Base-by-base conservation (phyloP, 1,140 invertebrate genomes). In the Phortica variegata region DNA sequence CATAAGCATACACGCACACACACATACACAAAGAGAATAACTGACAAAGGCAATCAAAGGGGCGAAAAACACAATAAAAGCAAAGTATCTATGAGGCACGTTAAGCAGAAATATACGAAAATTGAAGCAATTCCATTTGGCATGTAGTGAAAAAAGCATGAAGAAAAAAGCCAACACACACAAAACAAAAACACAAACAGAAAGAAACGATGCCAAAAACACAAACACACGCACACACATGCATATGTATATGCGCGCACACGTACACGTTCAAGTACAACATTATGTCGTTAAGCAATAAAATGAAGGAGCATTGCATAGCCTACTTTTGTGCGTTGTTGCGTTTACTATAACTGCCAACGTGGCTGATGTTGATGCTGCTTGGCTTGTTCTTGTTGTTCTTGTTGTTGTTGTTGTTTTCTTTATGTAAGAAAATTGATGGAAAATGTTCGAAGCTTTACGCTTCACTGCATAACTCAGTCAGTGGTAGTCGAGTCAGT, bases 381-480 rank as follows among this genome's bases (percentile, higher is more conserved):
- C n/a, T n/a, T n/a, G n/a, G n/a, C n/a, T n/a, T n/a, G n/a, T n/a
- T n/a, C n/a, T n/a, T n/a, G n/a, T n/a, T 26, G 23, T 26, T 26
- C 10, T 26, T 26, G 5, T 26, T 26, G 5, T n/a, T 26, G 5
- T 26, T 26, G 10, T 10, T 5, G 10, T 26, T 26, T 26, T 26
- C 23, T 26, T 26, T 26, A 26, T 26, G 23, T 13, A 10, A 15
- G 16, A 37, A 9, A 62, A 68, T 68, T 68, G 63, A 68, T 68
- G 63, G 63, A 68, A 68, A 68, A 68, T 68, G 65, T 65, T 68
- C 65, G 63, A 68, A 68, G 65, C 63, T 68, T 68, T 68, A 66
- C 63, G 63, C 63, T 63, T 60, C 63, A 66, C 63, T 68, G 63
- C 60, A 68, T 68, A 68, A 58, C 60, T 68, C 63, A 68, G 63